Conservation (phyloP, 1,140 invertebrate species). For the Procambarus clarkii region DNA sequence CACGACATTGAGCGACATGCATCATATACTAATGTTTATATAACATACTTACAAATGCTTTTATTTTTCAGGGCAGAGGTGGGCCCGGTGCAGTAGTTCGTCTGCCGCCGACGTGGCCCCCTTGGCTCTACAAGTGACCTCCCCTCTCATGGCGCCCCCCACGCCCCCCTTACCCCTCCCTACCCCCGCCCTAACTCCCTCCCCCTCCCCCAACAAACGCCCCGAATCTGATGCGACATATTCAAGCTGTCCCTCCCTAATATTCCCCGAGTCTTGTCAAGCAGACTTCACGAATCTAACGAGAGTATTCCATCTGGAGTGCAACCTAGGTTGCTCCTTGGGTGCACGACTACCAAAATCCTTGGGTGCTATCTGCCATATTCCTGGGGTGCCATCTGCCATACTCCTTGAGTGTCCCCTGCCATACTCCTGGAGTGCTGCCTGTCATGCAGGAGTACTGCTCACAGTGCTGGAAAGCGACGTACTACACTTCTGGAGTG, state of each 20-base stretch:
- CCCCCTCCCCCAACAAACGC: neutral
- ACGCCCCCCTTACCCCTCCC: neutral
- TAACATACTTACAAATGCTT: neutral
- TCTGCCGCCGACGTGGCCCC: constrained; percentile 19
- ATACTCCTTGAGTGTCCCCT: neutral
- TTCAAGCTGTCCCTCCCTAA: neutral
- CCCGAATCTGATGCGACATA: no score
- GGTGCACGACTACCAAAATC: neutral
- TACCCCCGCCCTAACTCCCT: neutral
- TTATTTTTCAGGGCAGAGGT: constrained; percentile 27
- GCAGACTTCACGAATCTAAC: neutral
- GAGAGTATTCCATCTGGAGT: neutral
- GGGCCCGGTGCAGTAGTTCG: neutral
- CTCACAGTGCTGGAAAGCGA: neutral
- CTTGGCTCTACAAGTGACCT: constrained; percentile 11
- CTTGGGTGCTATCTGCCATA: neutral
- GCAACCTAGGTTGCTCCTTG: neutral
- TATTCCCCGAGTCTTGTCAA: neutral
- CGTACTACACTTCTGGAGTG: neutral
- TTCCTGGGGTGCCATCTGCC: neutral
- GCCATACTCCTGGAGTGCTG: neutral
- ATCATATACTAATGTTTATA: no score
- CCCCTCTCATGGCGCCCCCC: neutral
- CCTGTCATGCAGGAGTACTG: neutral
- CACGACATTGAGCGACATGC: no score